phyloP scores from a whole-genome alignment of 2,888 invertebrate genomes.

The Eupsilia transversa region DNA sequence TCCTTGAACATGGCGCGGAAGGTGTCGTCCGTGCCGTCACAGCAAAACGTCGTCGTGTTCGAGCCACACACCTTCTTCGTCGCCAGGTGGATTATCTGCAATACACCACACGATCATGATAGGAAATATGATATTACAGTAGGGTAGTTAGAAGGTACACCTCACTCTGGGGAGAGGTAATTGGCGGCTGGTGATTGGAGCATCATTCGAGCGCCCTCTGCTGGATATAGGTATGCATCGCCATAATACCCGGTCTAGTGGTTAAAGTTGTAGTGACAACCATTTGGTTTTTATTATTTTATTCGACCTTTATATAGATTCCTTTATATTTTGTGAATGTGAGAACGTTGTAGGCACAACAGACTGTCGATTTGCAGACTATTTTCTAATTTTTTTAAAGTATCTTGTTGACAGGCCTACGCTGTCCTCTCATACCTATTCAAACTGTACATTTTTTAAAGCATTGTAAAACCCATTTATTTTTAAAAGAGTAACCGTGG shows the following conservation, averaged over 20 bases:
- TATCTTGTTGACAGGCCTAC: too few relatives aligned
- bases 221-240: neutral
- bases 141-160: neutral
- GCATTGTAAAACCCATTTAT: too few relatives aligned
- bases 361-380: too few relatives aligned
- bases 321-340: too few relatives aligned
- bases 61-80: slow-evolving; percentile 94
- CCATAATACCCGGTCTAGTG: neutral
- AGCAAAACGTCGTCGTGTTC: slow-evolving; percentile 94
- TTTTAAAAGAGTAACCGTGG: too few relatives aligned
- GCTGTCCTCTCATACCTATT: too few relatives aligned
- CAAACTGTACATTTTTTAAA: too few relatives aligned
- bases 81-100: slow-evolving; percentile 93
- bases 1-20: slow-evolving; percentile 96
- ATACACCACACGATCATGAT: slow-evolving; percentile 17
- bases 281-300: too few relatives aligned
- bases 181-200: neutral
- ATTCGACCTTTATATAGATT: too few relatives aligned
- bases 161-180: neutral
- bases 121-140: neutral
- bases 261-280: too few relatives aligned
- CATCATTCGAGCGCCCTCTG: neutral
- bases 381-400: too few relatives aligned
- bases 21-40: slow-evolving; percentile 94
- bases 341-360: too few relatives aligned